phyloP scores from a whole-genome alignment of 1,140 invertebrate genomes.

The Manduca sexta region DNA sequence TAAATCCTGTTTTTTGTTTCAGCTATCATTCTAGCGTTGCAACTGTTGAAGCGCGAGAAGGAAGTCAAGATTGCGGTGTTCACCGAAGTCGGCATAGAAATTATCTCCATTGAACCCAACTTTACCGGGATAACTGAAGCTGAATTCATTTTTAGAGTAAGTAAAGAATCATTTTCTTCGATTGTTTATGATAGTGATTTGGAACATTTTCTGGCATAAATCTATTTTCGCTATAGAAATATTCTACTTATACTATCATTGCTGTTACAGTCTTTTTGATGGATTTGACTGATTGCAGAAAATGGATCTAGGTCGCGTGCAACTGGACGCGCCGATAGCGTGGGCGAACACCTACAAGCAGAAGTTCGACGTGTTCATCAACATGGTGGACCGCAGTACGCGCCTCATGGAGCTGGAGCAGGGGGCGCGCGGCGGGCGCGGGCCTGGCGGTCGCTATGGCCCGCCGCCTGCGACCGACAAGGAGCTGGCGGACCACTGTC shows the following conservation, averaged over 20 bases:
- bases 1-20: constrained; percentile 10
- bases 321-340: constrained; percentile 54
- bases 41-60: constrained; percentile 56
- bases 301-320: constrained; percentile 48
- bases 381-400: constrained; percentile 57
- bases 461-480: constrained; percentile 29
- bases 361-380: constrained; percentile 61
- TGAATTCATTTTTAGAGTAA: constrained; percentile 50
- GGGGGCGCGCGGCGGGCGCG: constrained; percentile 41
- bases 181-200: too few species aligned
- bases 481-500: constrained; percentile 44
- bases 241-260: background rate
- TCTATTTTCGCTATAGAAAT: background rate
- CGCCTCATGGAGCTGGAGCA: constrained; percentile 56
- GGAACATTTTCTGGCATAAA: background rate
- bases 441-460: constrained; percentile 40
- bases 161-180: too few species aligned
- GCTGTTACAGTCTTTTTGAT: background rate
- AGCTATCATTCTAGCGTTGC: constrained; percentile 56
- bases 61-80: constrained; percentile 56
- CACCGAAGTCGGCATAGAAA: constrained; percentile 47
- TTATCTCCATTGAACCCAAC: constrained; percentile 48
- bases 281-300: constrained; percentile 40
- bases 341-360: constrained; percentile 44
- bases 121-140: constrained; percentile 50